Evolutionary conservation across 2,797 vertebrate genomes (phyloP).

Genomic region (Anniella stebbinsi): DNA sequence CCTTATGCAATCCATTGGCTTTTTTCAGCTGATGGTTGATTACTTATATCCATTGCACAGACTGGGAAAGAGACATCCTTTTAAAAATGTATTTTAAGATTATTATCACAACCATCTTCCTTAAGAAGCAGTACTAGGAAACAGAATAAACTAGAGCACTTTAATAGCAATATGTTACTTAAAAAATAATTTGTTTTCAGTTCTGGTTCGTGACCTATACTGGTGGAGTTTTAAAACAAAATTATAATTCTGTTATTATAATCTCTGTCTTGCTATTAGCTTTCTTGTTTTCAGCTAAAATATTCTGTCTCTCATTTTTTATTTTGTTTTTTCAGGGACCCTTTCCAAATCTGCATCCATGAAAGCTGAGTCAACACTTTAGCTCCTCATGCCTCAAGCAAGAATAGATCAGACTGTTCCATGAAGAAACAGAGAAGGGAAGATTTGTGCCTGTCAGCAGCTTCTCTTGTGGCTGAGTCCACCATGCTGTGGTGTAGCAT

Average conservation of each 20-base stretch:
- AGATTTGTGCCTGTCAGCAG: slow-evolving; percentile 37
- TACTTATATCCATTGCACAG: background rate
- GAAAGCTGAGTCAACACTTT: background rate
- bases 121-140: background rate
- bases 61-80: background rate
- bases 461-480: background rate
- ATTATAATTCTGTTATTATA: background rate
- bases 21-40: slow-evolving; percentile 20
- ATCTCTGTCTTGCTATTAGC: background rate
- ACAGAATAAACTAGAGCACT: slow-evolving; percentile 25
- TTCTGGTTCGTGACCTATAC: background rate
- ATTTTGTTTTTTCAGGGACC: background rate
- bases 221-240: no score
- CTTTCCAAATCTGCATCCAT: slow-evolving; percentile 40
- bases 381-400: slow-evolving; percentile 28
- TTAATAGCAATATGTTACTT: background rate
- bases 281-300: slow-evolving; percentile 27
- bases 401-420: slow-evolving; percentile 22
- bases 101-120: background rate
- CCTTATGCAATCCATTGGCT: slow-evolving; percentile 7
- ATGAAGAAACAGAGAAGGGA: slow-evolving; percentile 19
- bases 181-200: slow-evolving; percentile 26
- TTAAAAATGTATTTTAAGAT: background rate
- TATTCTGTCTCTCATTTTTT: slow-evolving; percentile 37
- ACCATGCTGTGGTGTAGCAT: no score